A percentile compares a stretch with the other conserved stretches of the same genome.
Evolutionary conservation across 1,140 invertebrate species (phyloP).

Genomic region (Drosophila erecta): DNA sequence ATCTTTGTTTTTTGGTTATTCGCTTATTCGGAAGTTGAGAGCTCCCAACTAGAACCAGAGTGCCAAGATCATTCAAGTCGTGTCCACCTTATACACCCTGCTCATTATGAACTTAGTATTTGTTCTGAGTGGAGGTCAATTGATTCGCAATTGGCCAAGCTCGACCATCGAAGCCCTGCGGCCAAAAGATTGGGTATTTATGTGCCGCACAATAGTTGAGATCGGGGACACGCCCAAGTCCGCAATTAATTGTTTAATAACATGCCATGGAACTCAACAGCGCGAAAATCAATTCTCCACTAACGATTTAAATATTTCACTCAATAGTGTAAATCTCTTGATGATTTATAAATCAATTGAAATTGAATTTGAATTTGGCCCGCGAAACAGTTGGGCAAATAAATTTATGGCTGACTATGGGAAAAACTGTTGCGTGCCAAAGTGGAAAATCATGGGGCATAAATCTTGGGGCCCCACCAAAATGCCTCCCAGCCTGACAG

Average conservation of each 20-base stretch:
- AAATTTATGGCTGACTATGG: slow-evolving; percentile 65
- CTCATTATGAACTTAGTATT: neutral
- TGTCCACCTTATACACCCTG: no score
- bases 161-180: slow-evolving; percentile 14
- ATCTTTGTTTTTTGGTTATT: slow-evolving; percentile 45
- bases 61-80: slow-evolving; percentile 7
- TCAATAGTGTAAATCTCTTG: slow-evolving; percentile 63
- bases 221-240: slow-evolving; percentile 57
- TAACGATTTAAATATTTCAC: slow-evolving; percentile 47
- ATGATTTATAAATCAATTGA: slow-evolving; percentile 79
- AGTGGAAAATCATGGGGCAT: slow-evolving; percentile 82
- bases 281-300: slow-evolving; percentile 39
- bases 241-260: slow-evolving; percentile 74
- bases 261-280: slow-evolving; percentile 47
- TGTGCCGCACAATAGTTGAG: slow-evolving; percentile 28
- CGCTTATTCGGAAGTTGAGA: slow-evolving; percentile 57
- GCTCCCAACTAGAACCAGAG: slow-evolving; percentile 48
- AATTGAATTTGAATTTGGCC: slow-evolving; percentile 75
- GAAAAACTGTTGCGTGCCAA: slow-evolving; percentile 74
- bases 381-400: slow-evolving; percentile 59
- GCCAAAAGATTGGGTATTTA: slow-evolving; percentile 13
- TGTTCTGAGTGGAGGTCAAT: neutral
- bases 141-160: neutral
- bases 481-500: slow-evolving; percentile 71
- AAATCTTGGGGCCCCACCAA: slow-evolving; percentile 54